Conservation (phyloP, 2,113 vertebrate species). For the Noctilio leporinus region DNA sequence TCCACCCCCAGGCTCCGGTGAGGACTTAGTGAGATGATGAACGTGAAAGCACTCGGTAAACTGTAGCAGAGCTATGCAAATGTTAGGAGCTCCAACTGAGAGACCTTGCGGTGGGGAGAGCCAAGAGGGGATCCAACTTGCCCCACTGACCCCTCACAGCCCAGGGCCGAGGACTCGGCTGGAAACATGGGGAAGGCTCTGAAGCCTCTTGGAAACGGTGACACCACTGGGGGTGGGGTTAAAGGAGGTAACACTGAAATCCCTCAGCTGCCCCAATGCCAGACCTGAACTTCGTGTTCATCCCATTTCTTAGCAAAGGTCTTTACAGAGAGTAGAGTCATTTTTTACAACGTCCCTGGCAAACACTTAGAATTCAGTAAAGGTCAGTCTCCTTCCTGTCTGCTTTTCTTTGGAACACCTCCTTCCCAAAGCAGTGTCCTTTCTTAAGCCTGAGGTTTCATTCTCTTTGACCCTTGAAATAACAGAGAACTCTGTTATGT, state of each 20-base stretch:
- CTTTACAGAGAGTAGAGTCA: background rate
- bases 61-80: constrained; percentile 54
- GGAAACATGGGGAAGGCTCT: background rate
- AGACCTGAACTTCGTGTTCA: background rate
- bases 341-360: background rate
- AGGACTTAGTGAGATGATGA: constrained; percentile 55
- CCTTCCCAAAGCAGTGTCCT: background rate
- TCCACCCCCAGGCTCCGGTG: background rate
- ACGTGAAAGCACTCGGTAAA: constrained; percentile 48
- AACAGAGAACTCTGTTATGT: background rate
- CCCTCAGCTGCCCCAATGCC: background rate
- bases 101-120: background rate
- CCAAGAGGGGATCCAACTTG: background rate
- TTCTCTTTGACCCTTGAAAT: background rate
- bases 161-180: background rate
- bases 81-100: constrained; percentile 33
- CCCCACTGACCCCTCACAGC: background rate
- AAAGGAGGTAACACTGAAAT: background rate
- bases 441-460: background rate
- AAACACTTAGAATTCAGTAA: background rate
- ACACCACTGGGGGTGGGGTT: background rate
- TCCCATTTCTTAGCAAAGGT: background rate
- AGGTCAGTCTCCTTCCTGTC: background rate
- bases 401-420: background rate
- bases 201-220: background rate